Percentiles rank a stretch among this genome's conserved stretches.
Evolutionary conservation across 2,888 invertebrate species (phyloP).

Genomic region (Tolmerus cingulatus): DNA sequence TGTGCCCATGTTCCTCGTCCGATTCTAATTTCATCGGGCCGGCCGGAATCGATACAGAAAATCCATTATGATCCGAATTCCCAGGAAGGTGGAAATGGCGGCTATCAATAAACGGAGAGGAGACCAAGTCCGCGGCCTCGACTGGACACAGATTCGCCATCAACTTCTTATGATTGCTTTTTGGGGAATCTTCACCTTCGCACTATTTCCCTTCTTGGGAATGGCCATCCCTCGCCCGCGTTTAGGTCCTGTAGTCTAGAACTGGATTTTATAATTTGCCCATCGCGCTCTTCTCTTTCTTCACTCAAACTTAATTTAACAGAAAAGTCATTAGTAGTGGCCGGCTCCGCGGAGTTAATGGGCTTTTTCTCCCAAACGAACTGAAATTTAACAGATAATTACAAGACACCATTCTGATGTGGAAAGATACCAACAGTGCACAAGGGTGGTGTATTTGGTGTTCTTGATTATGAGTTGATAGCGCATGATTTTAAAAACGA

Average conservation of each 20-base stretch:
- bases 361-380: constrained; percentile 46
- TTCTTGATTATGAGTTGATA: constrained; percentile 29
- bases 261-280: constrained; percentile 20
- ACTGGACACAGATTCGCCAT: neutral
- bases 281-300: constrained; percentile 1
- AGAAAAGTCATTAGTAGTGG: constrained; percentile 45
- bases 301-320: constrained; percentile 41
- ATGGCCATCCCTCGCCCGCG: neutral
- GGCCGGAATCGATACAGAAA: neutral
- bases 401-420: constrained; percentile 40
- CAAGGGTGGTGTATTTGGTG: neutral
- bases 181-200: constrained; percentile 17
- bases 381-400: constrained; percentile 47
- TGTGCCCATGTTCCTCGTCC: neutral
- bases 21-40: constrained; percentile 13
- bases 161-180: constrained; percentile 26
- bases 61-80: neutral
- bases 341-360: constrained; percentile 44
- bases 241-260: constrained; percentile 4
- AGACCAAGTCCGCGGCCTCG: neutral
- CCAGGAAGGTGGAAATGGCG: constrained; percentile 7
- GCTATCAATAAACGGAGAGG: constrained; percentile 29
- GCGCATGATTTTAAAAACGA: constrained; percentile 44
- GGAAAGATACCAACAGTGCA: neutral
- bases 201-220: constrained; percentile 4